Base-by-base conservation (phyloP, 2,888 invertebrate species). In the Melolontha melolontha region DNA sequence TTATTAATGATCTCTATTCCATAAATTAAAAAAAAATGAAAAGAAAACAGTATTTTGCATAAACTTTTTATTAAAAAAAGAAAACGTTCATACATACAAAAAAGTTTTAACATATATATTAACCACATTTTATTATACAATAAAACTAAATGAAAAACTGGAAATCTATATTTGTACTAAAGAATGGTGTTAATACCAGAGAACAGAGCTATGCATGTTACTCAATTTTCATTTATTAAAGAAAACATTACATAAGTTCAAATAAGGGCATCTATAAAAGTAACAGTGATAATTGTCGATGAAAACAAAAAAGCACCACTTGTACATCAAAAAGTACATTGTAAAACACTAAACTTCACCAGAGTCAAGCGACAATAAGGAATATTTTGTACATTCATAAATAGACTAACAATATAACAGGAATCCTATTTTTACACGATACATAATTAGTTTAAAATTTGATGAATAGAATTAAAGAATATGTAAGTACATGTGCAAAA, bases 111-210 rank as follows among this genome's bases (percentile, higher is more conserved):
- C 59, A 62, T 29, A 62, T 59, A 59, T 39, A 47, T 59, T 62
- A 62, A 62, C 47, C 59, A 62, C 34, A 59, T 59, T 22, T 62
- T 44, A 54, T 54, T 50, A 40, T 55, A 55, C 41, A 41, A 47
- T 44, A 34, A 62, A 62, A 47, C 34, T 47, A 62, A 49, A 49
- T 34, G 44, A 59, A 57, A n/a, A 59, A 62, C 47, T 62, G 59
- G 59, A 62, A 47, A 62, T 47, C 59, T 62, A 47, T 39, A 62
- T 62, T 62, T 62, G 59, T 62, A 62, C 59, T 62, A 62, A 62
- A 62, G 34, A 62, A 47, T 39, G 59, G 59, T 62, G 59, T 62
- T 62, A 62, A 62, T 62, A 62, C 42, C 29, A 62, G 34, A 44
- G 47, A 47, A 49, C 14, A 47, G 29, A 62, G 7, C 7, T 27